Conservation (phyloP, 2,888 invertebrate genomes). For the Spisula solida region DNA sequence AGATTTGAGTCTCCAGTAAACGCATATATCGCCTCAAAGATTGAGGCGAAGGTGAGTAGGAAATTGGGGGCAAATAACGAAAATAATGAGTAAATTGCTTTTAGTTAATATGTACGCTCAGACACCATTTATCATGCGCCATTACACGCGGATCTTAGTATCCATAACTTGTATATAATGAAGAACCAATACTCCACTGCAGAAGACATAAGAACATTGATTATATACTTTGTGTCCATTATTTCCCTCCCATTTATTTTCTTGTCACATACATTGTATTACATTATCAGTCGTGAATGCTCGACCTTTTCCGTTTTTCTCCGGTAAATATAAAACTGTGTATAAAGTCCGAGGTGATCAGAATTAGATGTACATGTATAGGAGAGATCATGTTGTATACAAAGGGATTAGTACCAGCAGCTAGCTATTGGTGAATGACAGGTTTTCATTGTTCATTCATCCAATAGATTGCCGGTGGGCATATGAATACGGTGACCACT, state of each 20-base stretch:
- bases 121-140: slow-evolving; percentile 18
- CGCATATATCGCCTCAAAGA: background rate
- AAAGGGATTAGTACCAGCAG: no score
- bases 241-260: background rate
- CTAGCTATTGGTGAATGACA: no score
- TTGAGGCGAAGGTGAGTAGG: background rate
- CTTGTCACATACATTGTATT: background rate
- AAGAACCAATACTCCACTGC: background rate
- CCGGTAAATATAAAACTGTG: no score
- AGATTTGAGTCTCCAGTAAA: no score
- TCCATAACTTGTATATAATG: background rate
- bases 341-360: no score
- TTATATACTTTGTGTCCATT: background rate
- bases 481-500: no score
- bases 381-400: no score
- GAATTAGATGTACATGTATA: no score
- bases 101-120: background rate
- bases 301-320: no score
- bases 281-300: no score
- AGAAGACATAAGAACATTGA: background rate
- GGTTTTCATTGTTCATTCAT: no score
- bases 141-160: background rate
- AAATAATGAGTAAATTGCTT: background rate
- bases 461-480: no score
- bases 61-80: background rate